phyloP scores from a whole-genome alignment of 92 coral and sea anemone genomes.

The Porites lobata region DNA sequence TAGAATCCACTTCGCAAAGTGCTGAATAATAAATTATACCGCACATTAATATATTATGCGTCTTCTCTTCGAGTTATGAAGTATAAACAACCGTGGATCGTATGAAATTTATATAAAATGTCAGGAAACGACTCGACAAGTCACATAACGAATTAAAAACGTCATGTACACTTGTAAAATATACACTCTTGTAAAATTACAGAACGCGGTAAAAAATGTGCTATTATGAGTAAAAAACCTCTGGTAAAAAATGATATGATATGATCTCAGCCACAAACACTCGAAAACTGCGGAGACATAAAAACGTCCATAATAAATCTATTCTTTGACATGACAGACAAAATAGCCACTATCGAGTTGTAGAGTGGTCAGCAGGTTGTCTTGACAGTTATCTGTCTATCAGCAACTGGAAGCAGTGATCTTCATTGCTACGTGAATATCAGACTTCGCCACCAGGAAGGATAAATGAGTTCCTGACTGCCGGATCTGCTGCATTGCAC shows the following conservation, averaged over 20 bases:
- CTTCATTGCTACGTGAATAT: constrained; percentile 97
- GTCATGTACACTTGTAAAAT: background rate
- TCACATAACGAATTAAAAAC: background rate
- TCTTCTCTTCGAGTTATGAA: background rate
- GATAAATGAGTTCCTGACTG: constrained; percentile 91
- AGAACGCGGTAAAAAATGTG: background rate
- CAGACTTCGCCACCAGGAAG: constrained; percentile 98
- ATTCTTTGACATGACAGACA: background rate
- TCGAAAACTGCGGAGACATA: background rate
- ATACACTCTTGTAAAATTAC: background rate
- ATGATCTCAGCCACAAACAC: background rate
- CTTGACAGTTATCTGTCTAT: background rate
- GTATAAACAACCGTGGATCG: background rate
- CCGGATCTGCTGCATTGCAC: constrained; percentile 98
- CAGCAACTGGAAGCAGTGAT: constrained; percentile 98
- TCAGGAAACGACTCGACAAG: background rate
- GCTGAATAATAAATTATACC: constrained; percentile 27
- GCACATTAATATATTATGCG: background rate
- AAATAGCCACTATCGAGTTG: background rate
- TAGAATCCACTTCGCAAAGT: constrained; percentile 2
- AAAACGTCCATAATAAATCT: background rate
- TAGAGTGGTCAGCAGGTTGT: background rate
- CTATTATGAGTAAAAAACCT: background rate
- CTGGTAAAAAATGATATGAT: background rate
- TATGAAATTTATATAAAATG: background rate